Conservation (phyloP, 1,140 invertebrate species). For the Scaptomyza graminum region DNA sequence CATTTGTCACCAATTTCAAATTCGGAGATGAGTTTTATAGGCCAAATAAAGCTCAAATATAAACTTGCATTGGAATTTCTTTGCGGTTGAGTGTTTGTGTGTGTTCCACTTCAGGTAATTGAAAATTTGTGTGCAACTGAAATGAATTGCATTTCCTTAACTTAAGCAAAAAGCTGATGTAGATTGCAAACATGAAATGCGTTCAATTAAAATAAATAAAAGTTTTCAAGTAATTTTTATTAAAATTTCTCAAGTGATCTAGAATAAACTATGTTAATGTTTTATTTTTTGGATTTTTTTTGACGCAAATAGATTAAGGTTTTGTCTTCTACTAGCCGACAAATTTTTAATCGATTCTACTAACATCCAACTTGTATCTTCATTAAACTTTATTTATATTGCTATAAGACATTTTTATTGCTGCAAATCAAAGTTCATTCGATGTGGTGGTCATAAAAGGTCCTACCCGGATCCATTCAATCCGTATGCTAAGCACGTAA, state of each 20-base stretch:
- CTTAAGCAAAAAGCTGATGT: slow-evolving; percentile 1
- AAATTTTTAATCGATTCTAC: too few species aligned
- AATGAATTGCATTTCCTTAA: slow-evolving; percentile 44
- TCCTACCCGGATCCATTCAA: not conserved
- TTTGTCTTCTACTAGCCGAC: too few species aligned
- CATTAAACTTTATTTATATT: not conserved
- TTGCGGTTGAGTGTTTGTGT: not conserved
- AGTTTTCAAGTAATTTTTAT: too few species aligned
- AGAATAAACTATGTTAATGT: too few species aligned
- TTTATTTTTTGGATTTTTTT: too few species aligned
- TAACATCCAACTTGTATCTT: too few species aligned
- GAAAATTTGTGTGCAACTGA: slow-evolving; percentile 60
- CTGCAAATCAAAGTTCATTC: slow-evolving; percentile 9
- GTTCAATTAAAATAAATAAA: not conserved
- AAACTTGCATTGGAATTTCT: not conserved
- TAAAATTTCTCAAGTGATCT: too few species aligned
- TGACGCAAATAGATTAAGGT: too few species aligned
- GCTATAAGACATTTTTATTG: slow-evolving; percentile 14
- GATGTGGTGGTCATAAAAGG: not conserved
- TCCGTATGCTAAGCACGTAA: slow-evolving; percentile 4
- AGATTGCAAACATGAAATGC: too few species aligned
- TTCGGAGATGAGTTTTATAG: not conserved
- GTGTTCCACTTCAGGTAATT: slow-evolving; percentile 60
- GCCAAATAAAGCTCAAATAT: not conserved
- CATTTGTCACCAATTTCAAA: slow-evolving; percentile 29